Evolutionary conservation across 2,888 invertebrate species (phyloP).

Genomic region (Seira musarum): DNA sequence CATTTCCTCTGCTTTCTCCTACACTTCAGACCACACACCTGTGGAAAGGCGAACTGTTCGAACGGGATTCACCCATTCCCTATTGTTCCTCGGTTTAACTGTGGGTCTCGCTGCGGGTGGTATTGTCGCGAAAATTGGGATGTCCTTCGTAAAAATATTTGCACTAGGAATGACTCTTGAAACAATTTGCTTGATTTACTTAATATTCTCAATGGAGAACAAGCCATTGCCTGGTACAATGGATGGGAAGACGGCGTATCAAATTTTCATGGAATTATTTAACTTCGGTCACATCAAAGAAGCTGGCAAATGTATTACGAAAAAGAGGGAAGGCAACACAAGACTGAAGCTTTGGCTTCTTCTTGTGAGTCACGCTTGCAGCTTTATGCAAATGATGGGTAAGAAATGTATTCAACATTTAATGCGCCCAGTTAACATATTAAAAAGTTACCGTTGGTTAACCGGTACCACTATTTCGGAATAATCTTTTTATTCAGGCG

Average conservation of each 20-base stretch:
- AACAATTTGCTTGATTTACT: constrained; percentile 71
- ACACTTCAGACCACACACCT: constrained; percentile 85
- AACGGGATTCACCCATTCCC: constrained; percentile 86
- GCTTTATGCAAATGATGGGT: constrained; percentile 65
- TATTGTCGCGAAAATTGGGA: constrained; percentile 76
- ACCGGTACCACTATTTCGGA: too few species aligned
- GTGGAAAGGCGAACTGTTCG: constrained; percentile 81
- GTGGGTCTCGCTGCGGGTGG: constrained; percentile 87
- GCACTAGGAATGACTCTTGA: constrained; percentile 70
- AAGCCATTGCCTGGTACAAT: constrained; percentile 60
- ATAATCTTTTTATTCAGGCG: too few species aligned
- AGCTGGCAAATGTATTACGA: constrained; percentile 78
- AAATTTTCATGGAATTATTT: constrained; percentile 64
- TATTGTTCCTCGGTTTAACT: constrained; percentile 88
- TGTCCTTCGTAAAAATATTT: constrained; percentile 71
- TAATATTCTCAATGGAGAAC: constrained; percentile 67
- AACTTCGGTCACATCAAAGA: constrained; percentile 71
- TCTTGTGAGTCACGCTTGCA: constrained; percentile 75
- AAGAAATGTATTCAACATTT: too few species aligned
- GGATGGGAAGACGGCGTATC: constrained; percentile 45
- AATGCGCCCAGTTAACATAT: too few species aligned
- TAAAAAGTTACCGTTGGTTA: too few species aligned
- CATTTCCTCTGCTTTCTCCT: constrained; percentile 91
- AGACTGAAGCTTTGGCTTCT: constrained; percentile 80
- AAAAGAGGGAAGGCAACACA: constrained; percentile 76